Base-by-base conservation (phyloP, 2,888 invertebrate species). In the Deilephila porcellus region DNA sequence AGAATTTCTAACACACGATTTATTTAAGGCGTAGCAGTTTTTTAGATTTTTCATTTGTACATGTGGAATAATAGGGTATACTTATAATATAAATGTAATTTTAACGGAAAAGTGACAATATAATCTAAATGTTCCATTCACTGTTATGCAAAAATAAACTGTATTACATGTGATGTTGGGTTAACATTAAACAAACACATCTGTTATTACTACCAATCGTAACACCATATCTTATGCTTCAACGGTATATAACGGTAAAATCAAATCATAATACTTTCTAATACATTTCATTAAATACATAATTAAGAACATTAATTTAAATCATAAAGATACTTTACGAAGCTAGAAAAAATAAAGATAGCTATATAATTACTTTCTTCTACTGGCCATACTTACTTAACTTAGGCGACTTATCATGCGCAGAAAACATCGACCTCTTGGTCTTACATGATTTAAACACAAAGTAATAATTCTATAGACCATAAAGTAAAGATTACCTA, bases 241-340 rank as follows among this genome's bases (percentile, higher is more conserved):
- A 17, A 45, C 20, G 45, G 64, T 52, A 52, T 14, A 25, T 25
- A 67, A 29, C 67, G 67, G 67, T 67, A 67, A 52, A 67, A 25
- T 52, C 19, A 67, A 6, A 56, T 56, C 14, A 25, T 52, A 52
- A 67, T 67, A 67, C 67, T 67, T 67, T 67, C 67, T 25, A 45
- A 52, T 25, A 52, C 14, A 20, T 14, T 67, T 45, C 20, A 20
- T 20, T 45, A 8, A n/a, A 20, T 45, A 20, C 45, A n/a, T 37
- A 11, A 4, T 64, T 64, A 64, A 20, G 45, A 11, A 45, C 1
- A 45, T 14, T 11, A 1, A 45, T 14, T 45, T 14, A 14, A 45
- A 3, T 3, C 45, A 3, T 56, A 56, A 52, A 0, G 6, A 56
- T 56, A 4, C 56, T 45, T 45, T 45, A 37, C 7, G 7, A 19